Evolutionary conservation across 2,797 vertebrate species (phyloP).

Genomic region (Enteromius anoplus): DNA sequence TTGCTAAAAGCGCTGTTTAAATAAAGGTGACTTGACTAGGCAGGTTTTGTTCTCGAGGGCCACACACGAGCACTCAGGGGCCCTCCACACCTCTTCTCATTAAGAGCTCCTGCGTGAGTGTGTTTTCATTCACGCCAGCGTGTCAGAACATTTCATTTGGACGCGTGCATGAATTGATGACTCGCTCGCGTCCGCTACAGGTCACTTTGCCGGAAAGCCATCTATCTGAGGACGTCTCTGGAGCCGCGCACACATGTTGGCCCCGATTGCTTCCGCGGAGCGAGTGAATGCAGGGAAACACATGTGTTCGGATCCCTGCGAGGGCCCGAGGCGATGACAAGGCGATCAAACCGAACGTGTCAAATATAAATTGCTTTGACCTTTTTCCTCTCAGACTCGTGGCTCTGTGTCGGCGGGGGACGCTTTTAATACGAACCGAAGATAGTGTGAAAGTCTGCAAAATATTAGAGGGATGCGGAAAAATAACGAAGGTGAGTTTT

Average conservation of each 20-base stretch:
- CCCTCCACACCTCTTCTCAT: constrained; percentile 52
- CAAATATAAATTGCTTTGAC: constrained; percentile 88
- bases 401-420: constrained; percentile 78
- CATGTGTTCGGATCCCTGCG: constrained; percentile 43
- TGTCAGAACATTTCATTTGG: constrained; percentile 52
- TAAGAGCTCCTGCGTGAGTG: constrained; percentile 36
- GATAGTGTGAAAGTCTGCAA: constrained; percentile 80
- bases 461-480: constrained; percentile 71
- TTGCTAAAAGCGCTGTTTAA: background rate
- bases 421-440: constrained; percentile 77
- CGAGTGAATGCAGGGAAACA: background rate
- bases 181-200: constrained; percentile 18
- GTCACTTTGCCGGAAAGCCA: constrained; percentile 48
- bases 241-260: background rate
- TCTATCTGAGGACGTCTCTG: constrained; percentile 36
- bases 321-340: constrained; percentile 79
- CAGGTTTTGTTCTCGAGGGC: background rate
- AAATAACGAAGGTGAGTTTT: constrained; percentile 76
- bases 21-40: background rate
- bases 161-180: constrained; percentile 45
- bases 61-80: constrained; percentile 59
- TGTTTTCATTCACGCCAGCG: constrained; percentile 48
- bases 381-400: constrained; percentile 76
- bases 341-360: constrained; percentile 82
- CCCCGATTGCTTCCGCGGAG: constrained; percentile 18